Conservation (phyloP, 2,113 vertebrate species). For the Neolamprologus fasciatus region DNA sequence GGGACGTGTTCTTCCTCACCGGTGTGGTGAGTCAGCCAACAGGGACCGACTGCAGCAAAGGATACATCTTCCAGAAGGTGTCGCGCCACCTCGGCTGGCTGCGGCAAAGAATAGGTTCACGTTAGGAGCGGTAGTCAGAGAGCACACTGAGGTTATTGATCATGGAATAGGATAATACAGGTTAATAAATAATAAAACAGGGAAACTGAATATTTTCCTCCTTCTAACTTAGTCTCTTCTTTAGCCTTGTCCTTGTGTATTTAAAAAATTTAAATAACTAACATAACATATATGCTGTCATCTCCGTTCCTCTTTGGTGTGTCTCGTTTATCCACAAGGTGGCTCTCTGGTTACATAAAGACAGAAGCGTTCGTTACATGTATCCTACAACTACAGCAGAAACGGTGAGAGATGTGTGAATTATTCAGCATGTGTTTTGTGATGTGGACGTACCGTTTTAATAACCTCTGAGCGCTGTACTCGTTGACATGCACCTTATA, state of each 20-base stretch:
- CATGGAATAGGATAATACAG: not conserved
- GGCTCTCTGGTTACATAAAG: constrained; percentile 23
- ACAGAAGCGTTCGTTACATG: not conserved
- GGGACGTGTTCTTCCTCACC: constrained; percentile 69
- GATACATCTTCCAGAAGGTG: constrained; percentile 72
- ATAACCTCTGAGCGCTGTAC: not conserved
- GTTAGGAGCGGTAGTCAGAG: not conserved
- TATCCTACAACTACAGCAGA: not conserved
- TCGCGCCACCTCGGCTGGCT: constrained; percentile 69
- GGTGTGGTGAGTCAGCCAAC: constrained; percentile 59
- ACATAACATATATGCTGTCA: not conserved
- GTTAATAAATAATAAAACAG: not conserved
- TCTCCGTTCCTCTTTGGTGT: not conserved
- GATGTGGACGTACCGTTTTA: not conserved
- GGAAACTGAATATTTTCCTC: not conserved
- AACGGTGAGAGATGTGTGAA: not conserved
- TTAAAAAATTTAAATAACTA: not conserved
- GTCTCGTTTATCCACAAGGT: constrained; percentile 41
- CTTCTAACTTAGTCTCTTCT: not conserved
- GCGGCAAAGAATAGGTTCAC: constrained; percentile 30
- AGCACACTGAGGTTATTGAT: not conserved
- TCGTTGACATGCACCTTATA: constrained; percentile 16
- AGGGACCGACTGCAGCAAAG: constrained; percentile 52
- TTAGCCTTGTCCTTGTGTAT: not conserved
- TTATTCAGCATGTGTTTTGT: constrained; percentile 39